These are phyloP conservation scores for Cryptus armator DNA, from an alignment of 2,888 invertebrate species.

Conservation along the genomic window DNA sequence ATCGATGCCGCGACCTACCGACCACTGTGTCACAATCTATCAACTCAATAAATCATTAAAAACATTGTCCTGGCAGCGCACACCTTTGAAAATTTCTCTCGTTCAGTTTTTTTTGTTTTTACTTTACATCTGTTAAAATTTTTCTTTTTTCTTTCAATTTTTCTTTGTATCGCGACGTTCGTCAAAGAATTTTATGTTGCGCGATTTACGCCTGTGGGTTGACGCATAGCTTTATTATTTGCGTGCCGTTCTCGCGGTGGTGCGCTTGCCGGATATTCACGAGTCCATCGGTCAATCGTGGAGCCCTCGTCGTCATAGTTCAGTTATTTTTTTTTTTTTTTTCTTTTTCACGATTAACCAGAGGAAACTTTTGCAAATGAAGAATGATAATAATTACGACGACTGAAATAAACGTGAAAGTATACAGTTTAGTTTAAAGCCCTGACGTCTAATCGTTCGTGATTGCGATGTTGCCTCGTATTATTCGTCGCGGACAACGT, in stretches of 20 bases:
- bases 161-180: not conserved
- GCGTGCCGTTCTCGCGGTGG: slow-evolving; percentile 39
- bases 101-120: not conserved
- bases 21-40: slow-evolving; percentile 19
- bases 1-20: slow-evolving; percentile 18
- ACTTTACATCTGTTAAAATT: not conserved
- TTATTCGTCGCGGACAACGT: slow-evolving; percentile 23
- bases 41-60: not conserved
- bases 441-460: slow-evolving; percentile 5
- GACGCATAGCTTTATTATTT: slow-evolving; percentile 67
- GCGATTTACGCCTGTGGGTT: slow-evolving; percentile 32
- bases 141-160: not conserved
- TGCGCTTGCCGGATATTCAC: slow-evolving; percentile 63
- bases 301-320: slow-evolving; percentile 3
- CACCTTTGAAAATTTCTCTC: not conserved
- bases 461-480: slow-evolving; percentile 15
- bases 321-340: not conserved
- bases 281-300: slow-evolving; percentile 62
- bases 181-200: slow-evolving; percentile 1
- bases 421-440: not conserved
- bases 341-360: not conserved
- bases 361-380: not conserved
- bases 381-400: slow-evolving; percentile 4
- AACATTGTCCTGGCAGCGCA: not conserved
- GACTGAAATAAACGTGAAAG: not conserved